Conservation (phyloP, 2,113 vertebrate genomes). For the Mesitornis unicolor region DNA sequence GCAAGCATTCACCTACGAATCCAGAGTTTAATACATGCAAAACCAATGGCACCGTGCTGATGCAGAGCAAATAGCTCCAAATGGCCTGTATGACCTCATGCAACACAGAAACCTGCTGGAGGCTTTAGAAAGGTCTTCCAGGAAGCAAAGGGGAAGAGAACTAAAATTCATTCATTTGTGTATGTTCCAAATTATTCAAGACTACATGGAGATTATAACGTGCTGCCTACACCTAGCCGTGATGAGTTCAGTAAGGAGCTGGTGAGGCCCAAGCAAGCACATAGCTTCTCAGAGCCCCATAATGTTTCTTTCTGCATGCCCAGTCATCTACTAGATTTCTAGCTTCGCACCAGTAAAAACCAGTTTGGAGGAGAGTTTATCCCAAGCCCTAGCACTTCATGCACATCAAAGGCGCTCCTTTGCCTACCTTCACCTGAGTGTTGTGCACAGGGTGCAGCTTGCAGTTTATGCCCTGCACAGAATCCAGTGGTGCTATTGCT, state of each 20-base stretch:
- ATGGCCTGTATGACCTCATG: background rate
- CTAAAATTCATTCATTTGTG: background rate
- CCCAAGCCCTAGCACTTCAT: accelerated
- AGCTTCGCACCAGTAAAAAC: background rate
- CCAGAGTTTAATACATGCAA: background rate
- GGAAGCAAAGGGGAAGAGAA: accelerated
- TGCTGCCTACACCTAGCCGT: background rate
- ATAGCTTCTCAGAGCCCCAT: background rate
- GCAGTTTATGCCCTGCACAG: background rate
- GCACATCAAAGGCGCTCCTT: background rate
- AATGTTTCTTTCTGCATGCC: background rate
- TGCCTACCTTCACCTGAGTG: background rate
- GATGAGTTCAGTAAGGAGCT: background rate
- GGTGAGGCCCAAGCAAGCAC: background rate
- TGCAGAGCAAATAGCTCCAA: background rate
- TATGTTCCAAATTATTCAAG: background rate
- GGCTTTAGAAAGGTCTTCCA: background rate
- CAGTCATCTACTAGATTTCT: background rate
- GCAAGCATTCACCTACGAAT: background rate
- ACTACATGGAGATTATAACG: background rate
- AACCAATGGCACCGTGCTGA: background rate
- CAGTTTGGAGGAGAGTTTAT: background rate
- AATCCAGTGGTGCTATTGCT: background rate
- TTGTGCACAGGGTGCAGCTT: background rate
- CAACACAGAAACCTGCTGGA: background rate